Conservation (phyloP, 2,888 invertebrate genomes). For the Oligia fasciuncula region DNA sequence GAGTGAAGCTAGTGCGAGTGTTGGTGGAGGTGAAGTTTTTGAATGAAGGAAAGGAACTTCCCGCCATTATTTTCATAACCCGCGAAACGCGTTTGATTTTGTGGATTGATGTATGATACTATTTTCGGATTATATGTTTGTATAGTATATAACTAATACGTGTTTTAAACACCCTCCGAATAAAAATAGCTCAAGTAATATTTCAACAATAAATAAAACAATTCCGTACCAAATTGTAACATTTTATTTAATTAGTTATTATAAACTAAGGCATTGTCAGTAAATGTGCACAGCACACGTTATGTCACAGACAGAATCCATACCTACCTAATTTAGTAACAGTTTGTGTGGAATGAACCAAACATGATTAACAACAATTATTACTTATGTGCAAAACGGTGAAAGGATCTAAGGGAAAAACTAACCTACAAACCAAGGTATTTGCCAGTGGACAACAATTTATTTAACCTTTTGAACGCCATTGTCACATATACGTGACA, state of each 20-base stretch:
- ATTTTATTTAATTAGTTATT: slow-evolving; percentile 38
- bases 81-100: too few relatives aligned
- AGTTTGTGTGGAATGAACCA: background rate
- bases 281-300: slow-evolving; percentile 36
- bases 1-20: too few relatives aligned
- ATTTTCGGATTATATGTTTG: too few relatives aligned
- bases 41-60: too few relatives aligned
- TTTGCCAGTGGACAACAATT: background rate
- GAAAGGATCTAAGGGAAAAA: background rate
- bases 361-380: slow-evolving; percentile 12
- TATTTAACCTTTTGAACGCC: background rate
- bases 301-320: background rate
- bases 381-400: background rate
- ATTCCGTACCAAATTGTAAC: slow-evolving; percentile 20
- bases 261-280: slow-evolving; percentile 24
- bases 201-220: slow-evolving; percentile 26
- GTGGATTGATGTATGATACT: too few relatives aligned
- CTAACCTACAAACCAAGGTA: background rate
- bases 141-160: too few relatives aligned
- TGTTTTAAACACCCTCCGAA: too few relatives aligned
- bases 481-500: too few relatives aligned
- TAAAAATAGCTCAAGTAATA: too few relatives aligned
- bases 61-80: too few relatives aligned
- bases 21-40: too few relatives aligned
- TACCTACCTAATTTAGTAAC: slow-evolving; percentile 22